Conservation (phyloP, 2,888 invertebrate genomes). For the Drosophila birchii region DNA sequence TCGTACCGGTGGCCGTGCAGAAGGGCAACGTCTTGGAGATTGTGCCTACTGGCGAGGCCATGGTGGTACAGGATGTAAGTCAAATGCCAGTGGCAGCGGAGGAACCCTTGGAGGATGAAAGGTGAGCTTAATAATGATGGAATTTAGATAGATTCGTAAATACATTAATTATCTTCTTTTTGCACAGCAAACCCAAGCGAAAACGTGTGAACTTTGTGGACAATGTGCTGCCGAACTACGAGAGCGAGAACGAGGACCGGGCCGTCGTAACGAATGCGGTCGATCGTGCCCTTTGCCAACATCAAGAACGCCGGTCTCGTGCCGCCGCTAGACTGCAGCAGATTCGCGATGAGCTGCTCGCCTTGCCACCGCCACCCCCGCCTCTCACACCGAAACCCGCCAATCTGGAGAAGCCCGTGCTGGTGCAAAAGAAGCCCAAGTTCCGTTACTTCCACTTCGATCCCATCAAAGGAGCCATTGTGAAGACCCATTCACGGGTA, state of each 20-base stretch:
- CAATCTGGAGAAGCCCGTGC: slow-evolving; percentile 76
- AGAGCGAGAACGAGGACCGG: slow-evolving; percentile 82
- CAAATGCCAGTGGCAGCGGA: slow-evolving; percentile 46
- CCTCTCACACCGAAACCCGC: slow-evolving; percentile 70
- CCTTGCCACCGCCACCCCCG: slow-evolving; percentile 74
- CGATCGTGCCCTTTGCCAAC: slow-evolving; percentile 66
- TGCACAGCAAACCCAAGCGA: slow-evolving; percentile 69
- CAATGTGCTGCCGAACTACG: slow-evolving; percentile 80
- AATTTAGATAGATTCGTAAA: too few species aligned
- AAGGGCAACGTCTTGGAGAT: slow-evolving; percentile 85
- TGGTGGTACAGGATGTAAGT: slow-evolving; percentile 6
- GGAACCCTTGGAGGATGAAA: slow-evolving; percentile 52
- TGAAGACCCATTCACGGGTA: slow-evolving; percentile 76
- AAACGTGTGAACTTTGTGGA: slow-evolving; percentile 83
- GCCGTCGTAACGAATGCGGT: slow-evolving; percentile 67
- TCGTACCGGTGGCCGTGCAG: slow-evolving; percentile 81
- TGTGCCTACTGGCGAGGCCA: slow-evolving; percentile 69
- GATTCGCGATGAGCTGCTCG: slow-evolving; percentile 48
- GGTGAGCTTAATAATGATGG: slow-evolving; percentile 25
- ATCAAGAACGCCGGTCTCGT: slow-evolving; percentile 64
- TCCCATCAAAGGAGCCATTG: slow-evolving; percentile 77
- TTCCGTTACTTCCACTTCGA: slow-evolving; percentile 83
- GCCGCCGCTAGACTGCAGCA: slow-evolving; percentile 48
- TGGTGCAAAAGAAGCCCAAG: slow-evolving; percentile 74
- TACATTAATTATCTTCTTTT: not conserved